A percentile compares a stretch with the other conserved stretches of the same genome.
Conservation (phyloP, 2,113 vertebrate species). For the Coregonus clupeaformis region DNA sequence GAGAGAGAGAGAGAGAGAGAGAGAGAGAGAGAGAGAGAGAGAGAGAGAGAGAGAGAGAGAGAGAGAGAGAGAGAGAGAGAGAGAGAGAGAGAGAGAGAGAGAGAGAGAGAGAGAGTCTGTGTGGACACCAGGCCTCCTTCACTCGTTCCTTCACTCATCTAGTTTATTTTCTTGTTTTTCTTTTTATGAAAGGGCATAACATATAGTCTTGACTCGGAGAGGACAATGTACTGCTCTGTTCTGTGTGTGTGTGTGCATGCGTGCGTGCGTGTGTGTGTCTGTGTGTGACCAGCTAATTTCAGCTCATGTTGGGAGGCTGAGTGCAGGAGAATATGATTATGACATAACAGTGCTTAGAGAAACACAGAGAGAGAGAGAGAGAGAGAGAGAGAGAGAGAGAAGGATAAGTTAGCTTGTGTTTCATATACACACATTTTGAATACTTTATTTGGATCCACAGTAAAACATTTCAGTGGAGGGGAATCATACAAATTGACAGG, state of each 20-base stretch:
- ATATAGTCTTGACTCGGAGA: background rate
- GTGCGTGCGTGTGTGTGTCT: background rate
- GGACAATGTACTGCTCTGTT: background rate
- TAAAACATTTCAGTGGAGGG: too few species aligned
- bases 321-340: too few species aligned
- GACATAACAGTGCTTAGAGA: too few species aligned
- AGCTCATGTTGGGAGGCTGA: too few species aligned
- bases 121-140: background rate
- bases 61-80: slow-evolving; percentile 1
- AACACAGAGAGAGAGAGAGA: too few species aligned
- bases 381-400: too few species aligned
- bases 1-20: slow-evolving; percentile 9
- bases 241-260: background rate
- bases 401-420: too few species aligned
- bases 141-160: slow-evolving; percentile 11
- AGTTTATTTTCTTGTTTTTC: background rate
- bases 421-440: too few species aligned
- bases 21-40: slow-evolving; percentile 24
- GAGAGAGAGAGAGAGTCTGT: slow-evolving; percentile 18
- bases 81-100: slow-evolving; percentile 12
- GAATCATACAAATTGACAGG: too few species aligned
- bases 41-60: slow-evolving; percentile 19
- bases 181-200: slow-evolving; percentile 21
- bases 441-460: too few species aligned
- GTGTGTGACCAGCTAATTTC: background rate